Percentiles rank a stretch among this genome's conserved stretches.
Evolutionary conservation across 2,888 invertebrate species (phyloP).

Genomic region (Ophioninae sp.): DNA sequence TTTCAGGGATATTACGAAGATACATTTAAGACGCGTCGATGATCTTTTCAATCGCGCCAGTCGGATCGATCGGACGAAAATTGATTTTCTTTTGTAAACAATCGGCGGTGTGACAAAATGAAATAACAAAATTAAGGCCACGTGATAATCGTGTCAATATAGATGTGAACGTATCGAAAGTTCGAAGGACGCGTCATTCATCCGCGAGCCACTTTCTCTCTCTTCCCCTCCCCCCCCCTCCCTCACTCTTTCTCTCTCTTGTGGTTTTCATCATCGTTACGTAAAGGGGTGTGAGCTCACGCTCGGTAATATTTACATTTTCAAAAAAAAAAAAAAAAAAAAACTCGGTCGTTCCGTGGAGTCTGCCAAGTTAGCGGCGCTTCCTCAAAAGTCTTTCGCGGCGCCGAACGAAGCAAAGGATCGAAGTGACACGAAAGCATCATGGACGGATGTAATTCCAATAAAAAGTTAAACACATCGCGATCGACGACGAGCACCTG

Average conservation of each 20-base stretch:
- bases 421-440: slow-evolving; percentile 1
- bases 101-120: slow-evolving; percentile 9
- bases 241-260: neutral
- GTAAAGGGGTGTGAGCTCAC: slow-evolving; percentile 45
- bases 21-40: too few species aligned
- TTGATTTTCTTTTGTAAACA: slow-evolving; percentile 10
- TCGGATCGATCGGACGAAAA: neutral
- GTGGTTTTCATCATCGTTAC: slow-evolving; percentile 45
- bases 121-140: slow-evolving; percentile 49
- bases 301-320: slow-evolving; percentile 55
- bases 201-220: slow-evolving; percentile 20
- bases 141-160: slow-evolving; percentile 37
- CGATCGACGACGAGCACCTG: slow-evolving; percentile 26
- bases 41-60: too few species aligned
- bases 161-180: slow-evolving; percentile 28
- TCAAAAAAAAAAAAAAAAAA: slow-evolving; percentile 39
- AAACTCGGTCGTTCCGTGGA: neutral
- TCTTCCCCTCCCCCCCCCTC: neutral
- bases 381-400: slow-evolving; percentile 20
- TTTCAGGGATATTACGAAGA: too few species aligned
- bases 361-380: neutral
- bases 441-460: slow-evolving; percentile 5
- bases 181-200: slow-evolving; percentile 47
- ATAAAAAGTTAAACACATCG: slow-evolving; percentile 29
- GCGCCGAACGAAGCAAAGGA: neutral